Conservation (phyloP, 2,797 vertebrate genomes). For the Typhlichthys eigenmanni region DNA sequence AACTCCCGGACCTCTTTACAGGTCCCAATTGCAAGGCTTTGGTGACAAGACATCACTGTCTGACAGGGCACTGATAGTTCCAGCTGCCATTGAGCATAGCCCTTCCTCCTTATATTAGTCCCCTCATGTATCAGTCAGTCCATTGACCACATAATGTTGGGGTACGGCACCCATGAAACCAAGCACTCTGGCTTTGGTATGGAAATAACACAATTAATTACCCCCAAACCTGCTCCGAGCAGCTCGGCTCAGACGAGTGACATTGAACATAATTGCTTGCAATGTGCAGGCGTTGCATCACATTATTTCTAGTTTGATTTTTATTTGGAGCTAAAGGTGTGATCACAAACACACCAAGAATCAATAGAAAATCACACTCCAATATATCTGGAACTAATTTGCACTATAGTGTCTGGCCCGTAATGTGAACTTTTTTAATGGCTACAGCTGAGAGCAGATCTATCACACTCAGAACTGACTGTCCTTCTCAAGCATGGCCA, state of each 20-base stretch:
- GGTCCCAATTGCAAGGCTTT: conserved; percentile 21
- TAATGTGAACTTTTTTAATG: conserved; percentile 39
- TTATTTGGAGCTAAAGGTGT: conserved; percentile 61
- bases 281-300: conserved; percentile 55
- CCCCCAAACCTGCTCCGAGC: conserved; percentile 37
- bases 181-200: conserved; percentile 56
- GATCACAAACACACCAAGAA: conserved; percentile 55
- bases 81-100: conserved; percentile 41
- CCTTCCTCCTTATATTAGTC: conserved; percentile 52
- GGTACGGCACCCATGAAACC: conserved; percentile 32
- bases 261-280: conserved; percentile 62
- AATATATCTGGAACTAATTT: conserved; percentile 70
- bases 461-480: conserved; percentile 42
- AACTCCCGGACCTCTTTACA: conserved; percentile 36
- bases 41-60: conserved; percentile 43
- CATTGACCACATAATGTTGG: conserved; percentile 25
- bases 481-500: conserved; percentile 20
- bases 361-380: conserved; percentile 11
- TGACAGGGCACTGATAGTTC: conserved; percentile 26
- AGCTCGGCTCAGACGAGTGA: conserved; percentile 40
- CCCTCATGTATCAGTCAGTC: conserved; percentile 60
- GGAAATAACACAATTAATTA: conserved; percentile 54
- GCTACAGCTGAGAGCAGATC: conserved; percentile 54
- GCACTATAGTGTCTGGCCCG: conserved; percentile 36
- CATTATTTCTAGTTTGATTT: conserved; percentile 63